Evolutionary conservation across 2,113 vertebrate genomes (phyloP).

Genomic region (Spea bombifrons): DNA sequence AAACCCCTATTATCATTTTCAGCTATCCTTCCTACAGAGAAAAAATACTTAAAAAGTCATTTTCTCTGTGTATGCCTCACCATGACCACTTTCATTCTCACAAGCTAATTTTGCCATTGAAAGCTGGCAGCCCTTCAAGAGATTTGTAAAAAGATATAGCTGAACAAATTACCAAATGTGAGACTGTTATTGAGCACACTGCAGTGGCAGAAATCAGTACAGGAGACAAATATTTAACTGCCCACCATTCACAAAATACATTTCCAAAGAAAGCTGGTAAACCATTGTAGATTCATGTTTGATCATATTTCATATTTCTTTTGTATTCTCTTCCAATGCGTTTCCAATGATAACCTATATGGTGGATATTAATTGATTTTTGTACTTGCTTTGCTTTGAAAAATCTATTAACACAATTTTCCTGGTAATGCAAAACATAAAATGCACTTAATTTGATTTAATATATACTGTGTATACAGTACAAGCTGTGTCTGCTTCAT

Average conservation of each 20-base stretch:
- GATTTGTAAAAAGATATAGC: constrained; percentile 10
- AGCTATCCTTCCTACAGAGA: constrained; percentile 15
- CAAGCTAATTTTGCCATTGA: constrained; percentile 20
- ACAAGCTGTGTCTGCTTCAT: too few species aligned
- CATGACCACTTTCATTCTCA: constrained; percentile 9
- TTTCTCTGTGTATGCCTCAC: constrained; percentile 26
- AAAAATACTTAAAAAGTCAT: constrained; percentile 41
- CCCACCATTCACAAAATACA: not conserved
- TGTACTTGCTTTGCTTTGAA: too few species aligned
- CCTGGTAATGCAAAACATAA: too few species aligned
- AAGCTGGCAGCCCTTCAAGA: constrained; percentile 14
- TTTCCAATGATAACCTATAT: too few species aligned
- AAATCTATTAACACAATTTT: too few species aligned
- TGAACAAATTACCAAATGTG: constrained; percentile 22
- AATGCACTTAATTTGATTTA: too few species aligned
- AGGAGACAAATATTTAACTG: constrained; percentile 12
- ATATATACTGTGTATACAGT: too few species aligned
- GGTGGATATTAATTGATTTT: too few species aligned
- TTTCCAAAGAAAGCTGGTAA: too few species aligned
- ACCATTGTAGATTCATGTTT: too few species aligned
- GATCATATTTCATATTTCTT: too few species aligned
- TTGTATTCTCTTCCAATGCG: too few species aligned
- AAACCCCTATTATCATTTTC: constrained; percentile 8
- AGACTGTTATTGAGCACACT: constrained; percentile 10
- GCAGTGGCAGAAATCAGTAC: not conserved